Conservation (phyloP, 2,113 vertebrate species). For the Gopherus evgoodei region DNA sequence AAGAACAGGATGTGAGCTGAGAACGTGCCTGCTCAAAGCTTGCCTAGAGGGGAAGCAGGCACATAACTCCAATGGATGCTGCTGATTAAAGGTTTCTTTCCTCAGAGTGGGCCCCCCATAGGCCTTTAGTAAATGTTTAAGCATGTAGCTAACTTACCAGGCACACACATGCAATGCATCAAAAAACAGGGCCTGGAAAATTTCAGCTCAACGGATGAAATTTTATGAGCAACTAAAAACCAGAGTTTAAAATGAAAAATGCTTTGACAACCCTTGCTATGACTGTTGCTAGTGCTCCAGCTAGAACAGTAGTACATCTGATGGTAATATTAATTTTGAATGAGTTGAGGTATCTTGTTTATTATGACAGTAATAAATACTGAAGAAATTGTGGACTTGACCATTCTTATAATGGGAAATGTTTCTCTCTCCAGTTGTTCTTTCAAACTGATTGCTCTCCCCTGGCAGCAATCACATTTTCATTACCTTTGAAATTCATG, state of each 20-base stretch:
- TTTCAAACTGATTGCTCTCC: not conserved
- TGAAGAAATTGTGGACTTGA: not conserved
- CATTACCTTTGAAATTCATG: fast-evolving
- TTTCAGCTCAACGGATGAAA: not conserved
- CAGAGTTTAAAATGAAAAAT: not conserved
- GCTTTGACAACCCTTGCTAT: not conserved
- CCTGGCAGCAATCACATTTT: not conserved
- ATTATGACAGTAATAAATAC: not conserved
- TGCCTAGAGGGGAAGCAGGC: not conserved
- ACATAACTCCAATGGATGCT: not conserved
- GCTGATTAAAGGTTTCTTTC: not conserved
- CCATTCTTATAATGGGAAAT: not conserved
- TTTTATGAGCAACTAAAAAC: not conserved
- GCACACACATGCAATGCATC: not conserved
- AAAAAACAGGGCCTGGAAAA: not conserved
- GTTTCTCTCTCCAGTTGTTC: not conserved
- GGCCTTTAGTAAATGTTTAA: not conserved
- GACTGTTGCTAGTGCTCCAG: not conserved
- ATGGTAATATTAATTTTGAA: not conserved
- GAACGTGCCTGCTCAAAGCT: not conserved
- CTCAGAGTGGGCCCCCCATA: not conserved
- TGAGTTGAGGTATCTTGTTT: not conserved
- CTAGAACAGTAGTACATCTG: not conserved
- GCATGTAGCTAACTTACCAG: not conserved
- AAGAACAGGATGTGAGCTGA: not conserved